A percentile compares a stretch with the other conserved stretches of the same genome.
Evolutionary conservation across 2,113 vertebrate genomes (phyloP).

Genomic region (Sigmodon hispidus): DNA sequence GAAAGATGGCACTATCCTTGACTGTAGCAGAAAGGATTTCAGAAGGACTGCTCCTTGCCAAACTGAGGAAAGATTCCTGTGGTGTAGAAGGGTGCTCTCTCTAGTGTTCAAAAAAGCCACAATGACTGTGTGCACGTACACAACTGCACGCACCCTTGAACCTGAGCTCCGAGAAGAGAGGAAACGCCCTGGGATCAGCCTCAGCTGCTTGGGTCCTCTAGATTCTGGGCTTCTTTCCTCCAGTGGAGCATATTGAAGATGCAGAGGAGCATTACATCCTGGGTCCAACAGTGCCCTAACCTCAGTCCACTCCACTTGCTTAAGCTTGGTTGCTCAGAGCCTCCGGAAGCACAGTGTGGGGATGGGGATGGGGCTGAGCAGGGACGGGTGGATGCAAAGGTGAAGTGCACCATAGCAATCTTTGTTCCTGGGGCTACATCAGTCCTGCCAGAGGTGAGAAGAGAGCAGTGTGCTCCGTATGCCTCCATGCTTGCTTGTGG

Average conservation of each 20-base stretch:
- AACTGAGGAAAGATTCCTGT: not conserved
- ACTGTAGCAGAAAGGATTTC: not conserved
- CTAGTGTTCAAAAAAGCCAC: not conserved
- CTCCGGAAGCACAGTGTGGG: not conserved
- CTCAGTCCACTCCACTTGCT: too few relatives aligned
- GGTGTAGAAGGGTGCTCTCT: not conserved
- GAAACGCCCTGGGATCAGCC: not conserved
- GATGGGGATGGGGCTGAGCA: not conserved
- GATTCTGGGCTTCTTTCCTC: rapidly evolving
- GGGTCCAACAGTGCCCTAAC: not conserved
- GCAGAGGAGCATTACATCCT: not conserved
- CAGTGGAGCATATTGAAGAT: not conserved
- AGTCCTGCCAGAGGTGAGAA: not conserved
- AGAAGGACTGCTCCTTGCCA: not conserved
- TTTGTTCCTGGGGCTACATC: too few relatives aligned
- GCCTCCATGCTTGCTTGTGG: not conserved
- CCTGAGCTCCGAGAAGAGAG: not conserved
- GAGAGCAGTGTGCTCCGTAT: not conserved
- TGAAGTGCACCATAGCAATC: not conserved
- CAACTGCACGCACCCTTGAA: not conserved
- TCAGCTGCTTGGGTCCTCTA: not conserved
- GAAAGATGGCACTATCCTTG: not conserved
- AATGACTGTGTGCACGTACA: not conserved
- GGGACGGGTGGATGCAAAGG: not conserved
- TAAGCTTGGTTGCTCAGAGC: not conserved